Evolutionary conservation across 2,888 invertebrate species (phyloP).

Genomic region (Apodemia duryi): DNA sequence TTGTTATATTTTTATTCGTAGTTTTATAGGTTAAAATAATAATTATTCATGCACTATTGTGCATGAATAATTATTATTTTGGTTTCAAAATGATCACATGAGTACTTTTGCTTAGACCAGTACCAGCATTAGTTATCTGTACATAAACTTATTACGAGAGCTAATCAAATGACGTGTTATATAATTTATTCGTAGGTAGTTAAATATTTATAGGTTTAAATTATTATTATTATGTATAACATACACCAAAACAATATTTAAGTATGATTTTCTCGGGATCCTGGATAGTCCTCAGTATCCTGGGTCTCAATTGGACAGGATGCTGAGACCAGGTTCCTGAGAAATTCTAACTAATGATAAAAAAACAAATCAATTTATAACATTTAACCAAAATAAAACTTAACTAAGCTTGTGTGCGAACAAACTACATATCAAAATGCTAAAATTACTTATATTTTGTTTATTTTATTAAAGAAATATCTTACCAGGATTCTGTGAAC

Average conservation of each 20-base stretch:
- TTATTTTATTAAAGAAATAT: no score
- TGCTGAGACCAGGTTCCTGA: background rate
- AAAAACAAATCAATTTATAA: no score
- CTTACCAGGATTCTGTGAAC: background rate
- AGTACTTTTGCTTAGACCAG: background rate
- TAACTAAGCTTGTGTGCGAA: no score
- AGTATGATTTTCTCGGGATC: background rate
- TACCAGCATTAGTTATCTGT: background rate
- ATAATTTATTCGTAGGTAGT: slow-evolving; percentile 4
- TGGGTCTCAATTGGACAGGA: background rate
- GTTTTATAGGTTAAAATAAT: no score
- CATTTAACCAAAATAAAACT: no score
- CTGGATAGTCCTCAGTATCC: background rate
- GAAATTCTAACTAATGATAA: background rate
- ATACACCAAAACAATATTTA: background rate
- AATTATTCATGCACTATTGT: background rate
- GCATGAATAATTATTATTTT: background rate
- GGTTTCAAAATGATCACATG: background rate
- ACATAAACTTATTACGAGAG: background rate
- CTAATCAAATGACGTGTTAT: slow-evolving; percentile 3
- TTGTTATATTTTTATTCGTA: no score
- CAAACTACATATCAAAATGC: no score
- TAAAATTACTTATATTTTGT: no score
- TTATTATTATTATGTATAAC: background rate
- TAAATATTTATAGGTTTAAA: background rate